A percentile compares a stretch with the other conserved stretches of the same genome.
Evolutionary conservation across 2,888 invertebrate species (phyloP).

Genomic region (Ophion costatus): DNA sequence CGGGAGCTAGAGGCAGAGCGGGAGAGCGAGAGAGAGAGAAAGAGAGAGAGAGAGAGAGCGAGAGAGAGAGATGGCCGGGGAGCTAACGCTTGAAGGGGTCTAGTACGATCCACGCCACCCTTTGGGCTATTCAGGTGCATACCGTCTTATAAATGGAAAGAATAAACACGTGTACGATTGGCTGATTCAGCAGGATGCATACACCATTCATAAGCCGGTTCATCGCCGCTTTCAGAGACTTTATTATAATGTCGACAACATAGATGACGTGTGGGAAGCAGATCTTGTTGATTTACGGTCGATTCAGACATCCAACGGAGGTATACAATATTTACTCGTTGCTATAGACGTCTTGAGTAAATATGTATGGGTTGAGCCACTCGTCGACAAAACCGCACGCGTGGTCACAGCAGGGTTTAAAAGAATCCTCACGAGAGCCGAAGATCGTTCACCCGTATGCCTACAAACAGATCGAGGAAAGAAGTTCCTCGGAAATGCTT

Average conservation of each 20-base stretch:
- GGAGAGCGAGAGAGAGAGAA: no score
- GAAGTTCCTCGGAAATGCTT: slow-evolving; percentile 59
- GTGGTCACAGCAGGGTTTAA: no score
- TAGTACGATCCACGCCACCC: no score
- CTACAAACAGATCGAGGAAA: slow-evolving; percentile 67
- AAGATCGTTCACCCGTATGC: slow-evolving; percentile 34
- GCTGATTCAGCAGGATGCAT: slow-evolving; percentile 48
- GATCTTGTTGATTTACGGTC: no score
- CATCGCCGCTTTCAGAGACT: slow-evolving; percentile 36
- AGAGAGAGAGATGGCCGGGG: no score
- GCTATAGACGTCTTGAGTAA: slow-evolving; percentile 67
- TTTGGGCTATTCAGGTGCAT: no score
- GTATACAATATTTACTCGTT: slow-evolving; percentile 59
- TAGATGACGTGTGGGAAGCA: neutral
- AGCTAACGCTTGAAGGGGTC: no score
- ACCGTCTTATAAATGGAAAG: slow-evolving; percentile 11
- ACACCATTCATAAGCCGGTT: slow-evolving; percentile 58
- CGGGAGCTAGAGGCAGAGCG: no score
- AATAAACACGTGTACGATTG: slow-evolving; percentile 30
- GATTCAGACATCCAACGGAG: slow-evolving; percentile 51
- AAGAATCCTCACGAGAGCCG: slow-evolving; percentile 20
- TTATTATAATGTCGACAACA: slow-evolving; percentile 46
- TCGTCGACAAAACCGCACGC: slow-evolving; percentile 42
- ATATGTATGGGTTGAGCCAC: slow-evolving; percentile 46
- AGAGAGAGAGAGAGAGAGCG: no score